Conservation (phyloP, 2,888 invertebrate species). For the Hydroisotoma schaefferi region DNA sequence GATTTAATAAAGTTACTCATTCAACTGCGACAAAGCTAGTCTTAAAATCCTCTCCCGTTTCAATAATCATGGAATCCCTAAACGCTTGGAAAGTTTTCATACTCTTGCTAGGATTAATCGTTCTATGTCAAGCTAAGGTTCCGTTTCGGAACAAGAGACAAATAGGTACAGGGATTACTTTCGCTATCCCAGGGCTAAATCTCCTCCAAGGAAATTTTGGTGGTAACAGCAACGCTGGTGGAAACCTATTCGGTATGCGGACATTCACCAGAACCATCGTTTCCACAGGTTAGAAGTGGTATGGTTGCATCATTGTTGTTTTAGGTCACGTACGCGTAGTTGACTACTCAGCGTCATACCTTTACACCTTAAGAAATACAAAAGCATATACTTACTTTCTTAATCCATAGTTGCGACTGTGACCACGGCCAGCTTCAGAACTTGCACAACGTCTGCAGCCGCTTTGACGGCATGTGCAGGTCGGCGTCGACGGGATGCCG, state of each 20-base stretch:
- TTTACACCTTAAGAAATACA: no score
- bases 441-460: constrained; percentile 23
- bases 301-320: no score
- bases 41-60: no score
- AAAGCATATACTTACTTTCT: no score
- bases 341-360: no score
- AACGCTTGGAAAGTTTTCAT: neutral
- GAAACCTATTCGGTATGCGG: constrained; percentile 27
- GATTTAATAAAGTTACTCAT: no score
- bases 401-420: constrained; percentile 33
- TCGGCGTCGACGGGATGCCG: constrained; percentile 13
- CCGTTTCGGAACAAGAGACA: neutral
- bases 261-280: constrained; percentile 38
- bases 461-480: constrained; percentile 32
- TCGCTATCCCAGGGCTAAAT: constrained; percentile 35
- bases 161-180: constrained; percentile 22
- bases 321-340: no score
- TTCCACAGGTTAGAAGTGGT: constrained; percentile 32
- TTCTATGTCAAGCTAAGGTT: neutral
- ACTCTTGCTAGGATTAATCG: neutral
- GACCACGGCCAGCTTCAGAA: constrained; percentile 27
- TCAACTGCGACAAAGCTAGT: no score
- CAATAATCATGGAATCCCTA: no score
- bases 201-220: constrained; percentile 15
- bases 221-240: constrained; percentile 12